A percentile compares a stretch with the other conserved stretches of the same genome.
These are phyloP conservation scores for Bradysia coprophila DNA, from an alignment of 1,140 invertebrate genomes.

Conservation along the genomic window DNA sequence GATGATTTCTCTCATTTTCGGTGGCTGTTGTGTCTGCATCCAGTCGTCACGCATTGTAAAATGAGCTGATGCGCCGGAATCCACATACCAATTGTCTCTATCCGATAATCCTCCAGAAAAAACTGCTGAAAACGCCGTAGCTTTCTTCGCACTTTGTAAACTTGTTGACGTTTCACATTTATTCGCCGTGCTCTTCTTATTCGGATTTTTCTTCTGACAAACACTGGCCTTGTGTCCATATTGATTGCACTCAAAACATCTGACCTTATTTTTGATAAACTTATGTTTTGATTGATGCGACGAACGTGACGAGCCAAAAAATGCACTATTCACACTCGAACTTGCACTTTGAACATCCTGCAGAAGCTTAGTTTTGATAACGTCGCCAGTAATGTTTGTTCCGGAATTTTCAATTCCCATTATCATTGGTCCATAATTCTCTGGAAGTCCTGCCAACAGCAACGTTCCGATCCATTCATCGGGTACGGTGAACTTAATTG, in stretches of 20 bases:
- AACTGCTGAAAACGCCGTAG: conserved; percentile 7
- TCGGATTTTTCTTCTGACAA: neutral
- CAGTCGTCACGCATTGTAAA: conserved; percentile 8
- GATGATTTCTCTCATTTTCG: conserved; percentile 11
- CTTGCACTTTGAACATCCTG: conserved; percentile 4
- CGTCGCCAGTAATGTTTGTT: neutral
- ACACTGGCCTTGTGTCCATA: neutral
- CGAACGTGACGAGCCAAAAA: neutral
- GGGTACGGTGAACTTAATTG: conserved; percentile 1
- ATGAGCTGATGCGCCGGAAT: conserved; percentile 7
- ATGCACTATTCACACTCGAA: neutral
- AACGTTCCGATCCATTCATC: conserved; percentile 20
- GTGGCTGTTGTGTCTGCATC: conserved; percentile 3
- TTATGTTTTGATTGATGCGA: neutral
- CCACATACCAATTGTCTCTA: conserved; percentile 10
- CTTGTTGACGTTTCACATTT: neutral
- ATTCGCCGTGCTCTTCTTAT: neutral
- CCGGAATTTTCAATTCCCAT: conserved; percentile 7
- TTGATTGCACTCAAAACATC: neutral
- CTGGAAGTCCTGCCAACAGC: conserved; percentile 16
- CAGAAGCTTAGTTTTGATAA: neutral
- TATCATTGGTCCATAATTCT: conserved; percentile 18
- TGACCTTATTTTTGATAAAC: no score
- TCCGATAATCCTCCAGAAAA: conserved; percentile 7
- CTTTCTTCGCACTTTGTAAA: neutral